Percentiles rank a stretch among this genome's conserved stretches.
phyloP scores from a whole-genome alignment of 2,113 vertebrate genomes.

The Gobiocypris rarus region DNA sequence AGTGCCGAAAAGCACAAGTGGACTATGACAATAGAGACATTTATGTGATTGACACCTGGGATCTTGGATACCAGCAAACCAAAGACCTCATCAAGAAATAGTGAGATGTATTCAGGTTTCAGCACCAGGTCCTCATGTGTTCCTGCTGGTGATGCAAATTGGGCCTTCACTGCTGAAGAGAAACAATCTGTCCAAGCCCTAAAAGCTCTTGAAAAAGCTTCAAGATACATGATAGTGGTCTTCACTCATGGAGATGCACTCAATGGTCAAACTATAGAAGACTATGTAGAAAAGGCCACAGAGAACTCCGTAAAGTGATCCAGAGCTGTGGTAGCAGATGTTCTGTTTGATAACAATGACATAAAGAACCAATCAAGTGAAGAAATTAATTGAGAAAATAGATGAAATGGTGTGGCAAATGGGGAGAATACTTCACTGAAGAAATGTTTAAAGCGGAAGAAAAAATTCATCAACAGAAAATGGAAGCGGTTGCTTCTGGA shows the following conservation, averaged over 20 bases:
- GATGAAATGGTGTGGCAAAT: slow-evolving; percentile 41
- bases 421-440: slow-evolving; percentile 27
- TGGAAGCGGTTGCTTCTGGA: neutral
- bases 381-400: neutral
- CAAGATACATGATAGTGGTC: slow-evolving; percentile 40
- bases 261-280: neutral
- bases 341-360: slow-evolving; percentile 9
- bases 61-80: slow-evolving; percentile 39
- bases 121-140: slow-evolving; percentile 52
- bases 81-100: slow-evolving; percentile 32
- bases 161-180: slow-evolving; percentile 29
- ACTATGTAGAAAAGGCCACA: neutral
- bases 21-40: neutral
- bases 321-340: slow-evolving; percentile 43
- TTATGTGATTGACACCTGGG: slow-evolving; percentile 47
- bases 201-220: slow-evolving; percentile 38
- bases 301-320: slow-evolving; percentile 1
- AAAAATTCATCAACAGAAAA: slow-evolving; percentile 4
- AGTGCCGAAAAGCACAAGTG: slow-evolving; percentile 5
- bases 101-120: slow-evolving; percentile 43
- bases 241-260: slow-evolving; percentile 24
- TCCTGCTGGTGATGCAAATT: slow-evolving; percentile 52
- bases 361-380: neutral
- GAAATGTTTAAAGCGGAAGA: slow-evolving; percentile 40
- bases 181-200: slow-evolving; percentile 39